These are phyloP conservation scores for Nylanderia fulva DNA, from an alignment of 1,140 invertebrate genomes.

Conservation along the genomic window DNA sequence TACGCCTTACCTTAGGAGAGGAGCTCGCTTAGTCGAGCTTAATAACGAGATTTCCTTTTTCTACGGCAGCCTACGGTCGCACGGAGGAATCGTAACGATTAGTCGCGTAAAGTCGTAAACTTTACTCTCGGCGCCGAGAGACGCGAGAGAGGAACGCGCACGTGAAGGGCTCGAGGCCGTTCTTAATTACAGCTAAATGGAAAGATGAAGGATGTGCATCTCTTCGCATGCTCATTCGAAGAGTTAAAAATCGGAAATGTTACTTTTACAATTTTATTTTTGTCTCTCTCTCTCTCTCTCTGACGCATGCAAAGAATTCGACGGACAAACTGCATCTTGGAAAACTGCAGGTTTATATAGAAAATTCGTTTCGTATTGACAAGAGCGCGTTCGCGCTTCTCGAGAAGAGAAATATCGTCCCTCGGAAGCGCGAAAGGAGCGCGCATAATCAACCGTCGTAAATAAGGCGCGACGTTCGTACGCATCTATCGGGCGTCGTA, in stretches of 20 bases:
- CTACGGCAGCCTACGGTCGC: conserved; percentile 33
- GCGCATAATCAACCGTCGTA: conserved; percentile 24
- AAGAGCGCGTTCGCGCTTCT: neutral
- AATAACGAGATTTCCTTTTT: conserved; percentile 48
- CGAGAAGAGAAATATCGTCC: neutral
- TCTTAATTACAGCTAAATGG: conserved; percentile 11
- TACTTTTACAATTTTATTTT: neutral
- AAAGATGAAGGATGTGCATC: neutral
- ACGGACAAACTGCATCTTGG: neutral
- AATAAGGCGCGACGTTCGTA: conserved; percentile 18
- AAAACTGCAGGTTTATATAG: neutral
- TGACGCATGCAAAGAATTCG: neutral
- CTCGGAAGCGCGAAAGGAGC: conserved; percentile 5
- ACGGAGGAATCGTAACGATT: conserved; percentile 50
- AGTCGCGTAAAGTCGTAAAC: conserved; percentile 53
- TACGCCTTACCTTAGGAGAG: conserved; percentile 22
- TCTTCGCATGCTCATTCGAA: neutral
- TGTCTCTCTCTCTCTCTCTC: too few relatives aligned
- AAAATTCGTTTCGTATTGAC: neutral
- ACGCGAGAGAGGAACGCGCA: conserved; percentile 18
- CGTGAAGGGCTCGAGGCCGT: conserved; percentile 30
- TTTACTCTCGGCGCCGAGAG: conserved; percentile 49
- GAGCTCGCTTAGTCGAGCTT: neutral
- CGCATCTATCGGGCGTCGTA: conserved; percentile 58
- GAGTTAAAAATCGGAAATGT: neutral